Base-by-base conservation (phyloP, 2,888 invertebrate species). In the Ernsta delagoae region DNA sequence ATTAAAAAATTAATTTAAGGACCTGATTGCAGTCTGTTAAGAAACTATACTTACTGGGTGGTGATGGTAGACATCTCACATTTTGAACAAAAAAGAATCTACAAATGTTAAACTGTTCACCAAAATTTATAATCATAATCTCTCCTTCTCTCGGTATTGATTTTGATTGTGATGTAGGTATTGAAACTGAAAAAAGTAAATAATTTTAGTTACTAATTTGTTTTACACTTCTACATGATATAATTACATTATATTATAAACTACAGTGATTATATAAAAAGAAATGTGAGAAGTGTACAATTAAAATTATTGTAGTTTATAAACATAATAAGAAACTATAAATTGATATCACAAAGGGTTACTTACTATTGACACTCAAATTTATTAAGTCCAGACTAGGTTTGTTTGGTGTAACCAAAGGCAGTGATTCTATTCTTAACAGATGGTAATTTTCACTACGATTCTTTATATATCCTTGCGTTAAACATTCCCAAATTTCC, bases 401-500 rank as follows among this genome's bases (percentile, higher is more conserved):
- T 36, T 89, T 89, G 71, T 83, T 83, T 3, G 85, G 73, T 6
- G 89, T 87, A 1, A 79, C 76, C 4, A 88, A 85, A 1, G 91
- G 89, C 50, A 90, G 72, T 11, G 86, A 83, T 66, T 86, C 87
- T 65, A 92, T 85, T 72, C 81, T 79, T 85, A 92, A 85, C 75
- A 83, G 77, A 8, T 89, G 75, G 63, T 68, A 71, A 11, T 72
- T 77, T 72, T 84, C 80, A 63, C 75, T 79, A 4, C 78, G 75
- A 34, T 77, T 78, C 73, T 84, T 87, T 76, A 76, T 80, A 73
- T 86, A 85, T 0, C 86, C 87, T 74, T 90, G 81, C 5, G 91
- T 82, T 70, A 94, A 75, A 71, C 85, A 88, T 77, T 94, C 93
- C 96, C 96, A 96, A 57, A 95, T 92, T 82, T 96, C 96, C 81